Percentiles rank a stretch among this genome's conserved stretches.
Evolutionary conservation across 2,797 vertebrate genomes (phyloP).

Genomic region (Acridotheres tristis): DNA sequence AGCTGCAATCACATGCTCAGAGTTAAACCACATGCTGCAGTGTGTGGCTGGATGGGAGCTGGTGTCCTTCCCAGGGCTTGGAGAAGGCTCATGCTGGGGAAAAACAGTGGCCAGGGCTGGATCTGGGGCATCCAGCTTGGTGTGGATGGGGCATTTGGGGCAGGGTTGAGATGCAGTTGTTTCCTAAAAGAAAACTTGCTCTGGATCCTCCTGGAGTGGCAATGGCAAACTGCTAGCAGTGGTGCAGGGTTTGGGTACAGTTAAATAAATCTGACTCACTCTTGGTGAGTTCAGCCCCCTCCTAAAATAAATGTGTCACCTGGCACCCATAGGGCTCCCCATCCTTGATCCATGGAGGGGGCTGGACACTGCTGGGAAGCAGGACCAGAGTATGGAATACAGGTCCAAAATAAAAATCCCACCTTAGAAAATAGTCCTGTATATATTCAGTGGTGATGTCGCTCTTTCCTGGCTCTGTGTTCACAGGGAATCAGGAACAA

Average conservation of each 20-base stretch:
- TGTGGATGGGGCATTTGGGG: not conserved
- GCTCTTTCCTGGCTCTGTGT: not conserved
- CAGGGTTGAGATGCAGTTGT: accelerated
- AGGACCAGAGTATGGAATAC: not conserved
- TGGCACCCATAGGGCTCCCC: not conserved
- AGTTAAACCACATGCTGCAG: not conserved
- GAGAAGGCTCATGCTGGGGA: not conserved
- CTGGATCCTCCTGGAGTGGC: not conserved
- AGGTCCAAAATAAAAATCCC: not conserved
- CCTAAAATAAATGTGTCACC: not conserved
- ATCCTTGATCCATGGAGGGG: not conserved
- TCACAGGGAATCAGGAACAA: not conserved
- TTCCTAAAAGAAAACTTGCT: not conserved
- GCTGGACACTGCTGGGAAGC: not conserved
- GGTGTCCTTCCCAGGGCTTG: not conserved
- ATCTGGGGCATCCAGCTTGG: not conserved
- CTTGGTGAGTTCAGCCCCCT: not conserved
- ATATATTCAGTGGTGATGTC: accelerated
- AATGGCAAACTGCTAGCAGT: not conserved
- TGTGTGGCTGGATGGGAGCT: not conserved
- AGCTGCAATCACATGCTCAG: not conserved
- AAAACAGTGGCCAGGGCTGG: accelerated
- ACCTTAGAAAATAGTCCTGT: not conserved
- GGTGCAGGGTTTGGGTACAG: not conserved
- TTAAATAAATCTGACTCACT: not conserved